A percentile compares a stretch with the other conserved stretches of the same genome.
Conservation (phyloP, 2,888 invertebrate species). For the Altica lythri region DNA sequence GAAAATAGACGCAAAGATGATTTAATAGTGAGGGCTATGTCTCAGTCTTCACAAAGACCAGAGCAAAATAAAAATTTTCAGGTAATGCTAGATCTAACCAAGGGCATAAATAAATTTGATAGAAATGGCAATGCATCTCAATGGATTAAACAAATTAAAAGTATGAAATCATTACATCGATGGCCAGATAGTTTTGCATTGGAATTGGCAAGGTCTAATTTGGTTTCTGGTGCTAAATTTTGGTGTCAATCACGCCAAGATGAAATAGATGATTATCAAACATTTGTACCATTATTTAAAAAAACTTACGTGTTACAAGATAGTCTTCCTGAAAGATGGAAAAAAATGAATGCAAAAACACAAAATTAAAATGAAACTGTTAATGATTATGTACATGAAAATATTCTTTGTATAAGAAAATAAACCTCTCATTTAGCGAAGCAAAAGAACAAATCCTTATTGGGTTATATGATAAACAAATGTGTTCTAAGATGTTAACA, state of each 20-base stretch:
- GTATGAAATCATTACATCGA: neutral
- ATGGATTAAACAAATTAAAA: neutral
- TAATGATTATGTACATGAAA: neutral
- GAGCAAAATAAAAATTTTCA: neutral
- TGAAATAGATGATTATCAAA: no score
- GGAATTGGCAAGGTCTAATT: neutral
- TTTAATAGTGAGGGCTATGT: neutral
- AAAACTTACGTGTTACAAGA: no score
- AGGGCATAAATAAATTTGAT: neutral
- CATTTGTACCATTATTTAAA: no score
- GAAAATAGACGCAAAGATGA: neutral
- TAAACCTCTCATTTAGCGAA: neutral
- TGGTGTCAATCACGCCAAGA: neutral
- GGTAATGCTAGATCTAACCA: neutral
- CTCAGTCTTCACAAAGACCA: neutral
- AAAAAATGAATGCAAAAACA: neutral
- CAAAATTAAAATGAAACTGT: neutral
- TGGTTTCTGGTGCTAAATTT: neutral
- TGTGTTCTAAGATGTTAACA: neutral
- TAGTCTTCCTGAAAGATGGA: no score
- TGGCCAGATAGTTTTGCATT: neutral
- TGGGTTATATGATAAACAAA: neutral
- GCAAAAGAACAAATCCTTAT: neutral
- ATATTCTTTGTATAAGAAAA: neutral
- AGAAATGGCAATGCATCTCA: neutral